Conservation (phyloP, 2,113 vertebrate species). For the Eptesicus fuscus region DNA sequence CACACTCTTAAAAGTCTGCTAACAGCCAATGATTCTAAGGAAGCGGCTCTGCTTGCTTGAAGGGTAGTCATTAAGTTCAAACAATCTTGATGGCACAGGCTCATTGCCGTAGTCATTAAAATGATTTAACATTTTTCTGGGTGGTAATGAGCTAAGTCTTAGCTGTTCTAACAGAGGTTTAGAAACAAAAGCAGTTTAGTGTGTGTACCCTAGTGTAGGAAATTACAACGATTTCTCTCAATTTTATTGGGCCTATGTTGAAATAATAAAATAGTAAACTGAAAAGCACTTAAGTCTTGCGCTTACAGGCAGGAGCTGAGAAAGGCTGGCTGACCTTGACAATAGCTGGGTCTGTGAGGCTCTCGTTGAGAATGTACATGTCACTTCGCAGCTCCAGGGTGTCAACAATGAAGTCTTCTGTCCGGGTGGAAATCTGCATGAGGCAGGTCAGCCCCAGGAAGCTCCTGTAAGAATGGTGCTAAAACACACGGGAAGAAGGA, state of each 20-base stretch:
- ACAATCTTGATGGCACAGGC: not conserved
- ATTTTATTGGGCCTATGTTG: not conserved
- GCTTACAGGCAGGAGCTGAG: too few relatives aligned
- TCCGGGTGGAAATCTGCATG: constrained; percentile 96
- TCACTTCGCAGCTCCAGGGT: constrained; percentile 91
- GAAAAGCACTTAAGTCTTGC: not conserved
- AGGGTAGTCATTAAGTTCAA: not conserved
- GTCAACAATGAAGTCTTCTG: constrained; percentile 95
- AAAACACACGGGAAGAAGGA: rapidly evolving
- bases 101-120: not conserved
- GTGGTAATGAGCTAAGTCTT: not conserved
- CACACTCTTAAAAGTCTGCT: not conserved
- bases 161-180: not conserved
- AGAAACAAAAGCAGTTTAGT: not conserved
- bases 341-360: constrained; percentile 91
- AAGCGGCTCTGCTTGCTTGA: not conserved
- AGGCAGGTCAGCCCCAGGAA: constrained; percentile 95
- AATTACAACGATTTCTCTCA: not conserved
- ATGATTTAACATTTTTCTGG: not conserved
- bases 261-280: not conserved
- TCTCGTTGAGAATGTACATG: constrained; percentile 94
- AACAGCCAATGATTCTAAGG: not conserved
- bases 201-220: not conserved
- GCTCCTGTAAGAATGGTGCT: constrained; percentile 98
- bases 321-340: constrained; percentile 89